A percentile compares a stretch with the other conserved stretches of the same genome.
These are phyloP conservation scores for Gymnopithys bicolor DNA, from an alignment of 2,797 vertebrate genomes.

Conservation along the genomic window DNA sequence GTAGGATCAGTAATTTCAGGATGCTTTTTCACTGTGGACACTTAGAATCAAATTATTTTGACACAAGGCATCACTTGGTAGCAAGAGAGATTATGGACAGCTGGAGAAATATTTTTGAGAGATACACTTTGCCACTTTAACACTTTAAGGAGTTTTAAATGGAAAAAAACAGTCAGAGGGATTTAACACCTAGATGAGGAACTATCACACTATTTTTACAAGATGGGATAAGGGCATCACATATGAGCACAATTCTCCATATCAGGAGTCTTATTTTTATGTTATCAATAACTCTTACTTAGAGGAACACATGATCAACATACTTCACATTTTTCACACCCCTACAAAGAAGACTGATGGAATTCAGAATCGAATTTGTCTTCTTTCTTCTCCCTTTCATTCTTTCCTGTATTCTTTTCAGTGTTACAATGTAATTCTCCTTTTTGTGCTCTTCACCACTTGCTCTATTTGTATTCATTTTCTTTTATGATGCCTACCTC, in stretches of 20 bases:
- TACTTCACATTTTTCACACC: neutral
- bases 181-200: neutral
- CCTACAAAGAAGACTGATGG: neutral
- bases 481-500: neutral
- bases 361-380: neutral
- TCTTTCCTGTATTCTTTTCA: neutral
- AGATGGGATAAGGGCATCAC: neutral
- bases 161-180: neutral
- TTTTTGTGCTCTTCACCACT: neutral
- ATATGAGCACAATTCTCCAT: neutral
- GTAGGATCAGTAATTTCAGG: neutral
- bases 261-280: neutral
- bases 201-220: neutral
- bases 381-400: neutral
- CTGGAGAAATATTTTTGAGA: neutral
- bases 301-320: neutral
- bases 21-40: neutral
- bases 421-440: neutral
- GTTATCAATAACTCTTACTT: neutral
- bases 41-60: neutral
- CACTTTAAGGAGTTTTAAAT: neutral
- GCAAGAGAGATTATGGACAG: neutral
- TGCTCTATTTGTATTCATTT: neutral
- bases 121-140: neutral
- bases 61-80: neutral